These are phyloP conservation scores for Eupithecia subumbrata DNA, from an alignment of 2,888 invertebrate species.

Conservation along the genomic window DNA sequence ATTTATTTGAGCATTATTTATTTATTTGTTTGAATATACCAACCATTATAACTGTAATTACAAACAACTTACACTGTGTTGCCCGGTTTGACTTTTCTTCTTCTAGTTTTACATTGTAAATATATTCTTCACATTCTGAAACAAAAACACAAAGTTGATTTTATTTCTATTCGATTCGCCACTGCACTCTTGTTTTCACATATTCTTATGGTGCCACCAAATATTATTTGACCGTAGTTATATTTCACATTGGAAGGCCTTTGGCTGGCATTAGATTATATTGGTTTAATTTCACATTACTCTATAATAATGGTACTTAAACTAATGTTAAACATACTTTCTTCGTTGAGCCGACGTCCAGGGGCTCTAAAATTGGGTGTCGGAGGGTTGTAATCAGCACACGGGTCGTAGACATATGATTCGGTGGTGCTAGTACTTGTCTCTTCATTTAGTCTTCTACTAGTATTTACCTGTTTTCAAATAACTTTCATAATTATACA, in stretches of 20 bases:
- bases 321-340: slow-evolving; percentile 50
- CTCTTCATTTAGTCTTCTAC: neutral
- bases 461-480: neutral
- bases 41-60: too few relatives aligned
- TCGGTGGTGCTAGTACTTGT: slow-evolving; percentile 25
- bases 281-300: neutral
- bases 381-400: slow-evolving; percentile 43
- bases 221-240: neutral
- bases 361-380: slow-evolving; percentile 55
- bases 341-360: slow-evolving; percentile 55
- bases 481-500: too few relatives aligned
- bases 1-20: too few relatives aligned
- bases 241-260: neutral
- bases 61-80: slow-evolving; percentile 52
- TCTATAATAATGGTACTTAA: neutral
- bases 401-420: slow-evolving; percentile 42
- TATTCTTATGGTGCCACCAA: neutral
- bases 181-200: neutral
- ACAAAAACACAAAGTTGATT: slow-evolving; percentile 21
- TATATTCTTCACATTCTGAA: slow-evolving; percentile 60
- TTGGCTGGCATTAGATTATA: neutral
- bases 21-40: too few relatives aligned
- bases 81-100: slow-evolving; percentile 41
- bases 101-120: slow-evolving; percentile 51
- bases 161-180: neutral